Base-by-base conservation (phyloP, 1,140 invertebrate species). In the Neodiprion lecontei region DNA sequence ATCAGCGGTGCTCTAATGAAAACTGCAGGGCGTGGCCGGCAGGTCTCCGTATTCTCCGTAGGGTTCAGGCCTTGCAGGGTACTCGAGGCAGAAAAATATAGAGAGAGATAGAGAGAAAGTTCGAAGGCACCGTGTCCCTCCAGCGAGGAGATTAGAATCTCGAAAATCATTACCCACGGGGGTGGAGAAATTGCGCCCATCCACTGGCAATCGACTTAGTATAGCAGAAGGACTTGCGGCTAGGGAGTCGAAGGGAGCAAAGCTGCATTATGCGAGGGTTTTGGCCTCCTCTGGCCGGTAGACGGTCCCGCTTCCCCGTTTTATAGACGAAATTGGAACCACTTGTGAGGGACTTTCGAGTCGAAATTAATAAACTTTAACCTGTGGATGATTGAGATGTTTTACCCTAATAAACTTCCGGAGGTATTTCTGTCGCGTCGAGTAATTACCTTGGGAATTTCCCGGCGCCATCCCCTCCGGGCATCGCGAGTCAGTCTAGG, bases 101-200 rank as follows among this genome's bases (percentile, higher is more conserved):
- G 28, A 49, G n/a, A 2, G 17, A 67, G 72, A 68, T 66, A 74
- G 76, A 78, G 40, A 11, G 17, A 17, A 72, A 68, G 76, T 79
- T 72, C 72, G 80, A 82, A 80, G 78, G 78, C 80, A 81, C 77
- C 79, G 74, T 79, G 79, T 79, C 28, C 28, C 78, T 81, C 77
- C 77, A 77, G 69, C 72, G 77, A 78, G 78, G 78, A 81, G 81
- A 86, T 86, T 86, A 86, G 81, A 84, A 84, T 84, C 82, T 81
- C 76, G 82, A 83, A 82, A 86, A 84, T 84, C 81, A 84, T 84
- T 86, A 82, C 77, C 78, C 78, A 50, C 5, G 76, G 53, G 65
- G 65, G 69, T 67, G 73, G 72, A 78, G 80, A 80, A 82, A 83
- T 80, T 78, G 79, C 80, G 76, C 72, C 72, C 76, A 72, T 70